These are phyloP conservation scores for Saturnia pavonia DNA, from an alignment of 2,888 invertebrate genomes.

Conservation along the genomic window DNA sequence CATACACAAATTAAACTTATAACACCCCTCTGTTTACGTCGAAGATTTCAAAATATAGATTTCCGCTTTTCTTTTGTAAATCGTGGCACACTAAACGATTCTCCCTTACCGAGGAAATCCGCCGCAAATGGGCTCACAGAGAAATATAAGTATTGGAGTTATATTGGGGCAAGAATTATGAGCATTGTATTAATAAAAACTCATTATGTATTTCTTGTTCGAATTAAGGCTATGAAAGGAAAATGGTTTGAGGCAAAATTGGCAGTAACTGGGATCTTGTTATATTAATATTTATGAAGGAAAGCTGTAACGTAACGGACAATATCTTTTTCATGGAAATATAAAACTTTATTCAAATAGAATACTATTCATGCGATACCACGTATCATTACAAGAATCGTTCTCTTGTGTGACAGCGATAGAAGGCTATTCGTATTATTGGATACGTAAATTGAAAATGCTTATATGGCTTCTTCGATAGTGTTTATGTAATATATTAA, in stretches of 20 bases:
- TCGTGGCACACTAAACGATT: conserved; percentile 44
- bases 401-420: background rate
- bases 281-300: background rate
- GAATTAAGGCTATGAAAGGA: conserved; percentile 15
- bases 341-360: background rate
- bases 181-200: conserved; percentile 46
- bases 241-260: conserved; percentile 1
- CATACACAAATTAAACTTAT: too few species aligned
- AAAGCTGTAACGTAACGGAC: background rate
- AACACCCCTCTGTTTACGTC: too few species aligned
- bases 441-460: background rate
- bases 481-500: background rate
- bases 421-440: background rate
- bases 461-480: background rate
- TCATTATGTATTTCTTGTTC: conserved; percentile 34
- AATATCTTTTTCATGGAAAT: background rate
- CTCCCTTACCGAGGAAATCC: conserved; percentile 53
- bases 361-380: background rate
- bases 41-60: too few species aligned
- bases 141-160: conserved; percentile 54
- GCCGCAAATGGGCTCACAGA: conserved; percentile 57
- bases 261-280: background rate
- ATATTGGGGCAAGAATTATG: conserved; percentile 38
- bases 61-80: conserved; percentile 28
- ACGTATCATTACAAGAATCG: background rate